Evolutionary conservation across 2,797 vertebrate genomes (phyloP).

Genomic region (Parauchenoglanis punctatus): DNA sequence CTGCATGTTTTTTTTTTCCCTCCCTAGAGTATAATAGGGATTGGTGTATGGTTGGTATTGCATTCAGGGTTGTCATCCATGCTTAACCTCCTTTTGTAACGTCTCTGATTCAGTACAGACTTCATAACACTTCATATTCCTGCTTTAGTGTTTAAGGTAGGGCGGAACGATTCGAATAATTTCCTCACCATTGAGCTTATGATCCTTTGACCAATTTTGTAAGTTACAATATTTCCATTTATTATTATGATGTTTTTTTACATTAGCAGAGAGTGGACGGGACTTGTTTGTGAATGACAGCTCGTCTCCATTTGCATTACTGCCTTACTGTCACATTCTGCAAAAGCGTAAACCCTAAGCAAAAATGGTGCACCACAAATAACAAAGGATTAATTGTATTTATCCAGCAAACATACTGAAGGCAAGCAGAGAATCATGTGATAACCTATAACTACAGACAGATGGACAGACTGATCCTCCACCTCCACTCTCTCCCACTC

Average conservation of each 20-base stretch:
- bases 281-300: not conserved
- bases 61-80: not conserved
- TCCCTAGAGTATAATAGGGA: not conserved
- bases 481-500: constrained; percentile 18
- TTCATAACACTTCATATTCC: not conserved
- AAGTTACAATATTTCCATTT: not conserved
- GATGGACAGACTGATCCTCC: constrained; percentile 41
- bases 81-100: not conserved
- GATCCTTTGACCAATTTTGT: not conserved
- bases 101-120: not conserved
- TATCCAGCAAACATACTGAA: constrained; percentile 5
- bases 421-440: constrained; percentile 7
- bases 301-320: not conserved
- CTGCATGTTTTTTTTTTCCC: not conserved
- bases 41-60: not conserved
- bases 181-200: not conserved
- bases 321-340: not conserved
- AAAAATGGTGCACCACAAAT: not conserved
- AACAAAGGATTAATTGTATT: constrained; percentile 17
- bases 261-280: not conserved
- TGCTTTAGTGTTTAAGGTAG: not conserved
- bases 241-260: not conserved
- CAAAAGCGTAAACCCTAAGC: not conserved
- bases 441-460: constrained; percentile 41
- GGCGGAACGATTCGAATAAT: not conserved